Evolutionary conservation across 2,888 invertebrate genomes (phyloP).

Genomic region (Scelioninae gen. 2): DNA sequence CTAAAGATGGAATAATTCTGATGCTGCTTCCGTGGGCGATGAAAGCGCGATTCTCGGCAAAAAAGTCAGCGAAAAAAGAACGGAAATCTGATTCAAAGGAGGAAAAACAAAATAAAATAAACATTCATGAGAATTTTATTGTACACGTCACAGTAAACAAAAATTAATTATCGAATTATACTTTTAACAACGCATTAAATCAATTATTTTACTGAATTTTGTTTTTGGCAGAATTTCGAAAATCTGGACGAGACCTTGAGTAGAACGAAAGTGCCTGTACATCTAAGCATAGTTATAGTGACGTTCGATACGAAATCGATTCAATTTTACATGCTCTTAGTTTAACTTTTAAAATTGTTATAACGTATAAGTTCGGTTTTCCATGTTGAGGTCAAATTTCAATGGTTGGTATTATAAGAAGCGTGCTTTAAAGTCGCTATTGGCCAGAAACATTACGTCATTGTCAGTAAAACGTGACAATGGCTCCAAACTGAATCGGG

Average conservation of each 20-base stretch:
- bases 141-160: slow-evolving; percentile 26
- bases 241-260: not conserved
- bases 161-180: not conserved
- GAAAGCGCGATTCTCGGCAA: slow-evolving; percentile 14
- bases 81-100: slow-evolving; percentile 19
- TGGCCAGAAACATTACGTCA: slow-evolving; percentile 9
- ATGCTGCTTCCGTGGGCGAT: slow-evolving; percentile 26
- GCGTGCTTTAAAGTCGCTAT: slow-evolving; percentile 6
- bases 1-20: slow-evolving; percentile 18
- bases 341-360: slow-evolving; percentile 20
- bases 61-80: slow-evolving; percentile 20
- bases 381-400: slow-evolving; percentile 16
- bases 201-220: slow-evolving; percentile 1
- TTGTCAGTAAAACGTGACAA: slow-evolving; percentile 16
- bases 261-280: not conserved
- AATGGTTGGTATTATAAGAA: slow-evolving; percentile 21
- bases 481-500: slow-evolving; percentile 16
- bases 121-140: slow-evolving; percentile 34
- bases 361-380: slow-evolving; percentile 26
- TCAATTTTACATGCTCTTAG: slow-evolving; percentile 16
- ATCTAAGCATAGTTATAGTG: slow-evolving; percentile 32
- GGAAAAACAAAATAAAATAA: slow-evolving; percentile 8
- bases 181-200: slow-evolving; percentile 6
- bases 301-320: slow-evolving; percentile 13
- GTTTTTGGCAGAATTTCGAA: slow-evolving; percentile 7